These are phyloP conservation scores for Oryzias dopingdopingensis DNA, from an alignment of 2,797 vertebrate species.

Conservation along the genomic window DNA sequence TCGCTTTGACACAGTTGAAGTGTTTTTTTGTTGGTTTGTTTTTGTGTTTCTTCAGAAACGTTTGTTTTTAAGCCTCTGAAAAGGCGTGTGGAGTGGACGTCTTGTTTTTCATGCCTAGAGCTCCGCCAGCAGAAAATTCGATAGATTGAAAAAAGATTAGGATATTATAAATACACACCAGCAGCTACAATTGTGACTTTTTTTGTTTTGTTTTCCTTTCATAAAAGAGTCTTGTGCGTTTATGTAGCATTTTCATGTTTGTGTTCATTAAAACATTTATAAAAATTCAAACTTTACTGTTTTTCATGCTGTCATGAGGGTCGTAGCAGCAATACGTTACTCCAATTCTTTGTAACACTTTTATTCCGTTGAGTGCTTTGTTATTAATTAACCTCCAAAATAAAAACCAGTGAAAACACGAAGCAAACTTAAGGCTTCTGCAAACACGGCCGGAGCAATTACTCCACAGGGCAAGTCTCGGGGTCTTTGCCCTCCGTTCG, in stretches of 20 bases:
- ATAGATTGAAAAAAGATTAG: background rate
- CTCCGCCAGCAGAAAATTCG: background rate
- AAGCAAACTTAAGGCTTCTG: conserved; percentile 29
- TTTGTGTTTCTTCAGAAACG: too few relatives aligned
- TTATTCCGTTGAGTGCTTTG: background rate
- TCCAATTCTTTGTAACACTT: background rate
- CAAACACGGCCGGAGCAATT: background rate
- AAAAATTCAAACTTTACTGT: too few relatives aligned
- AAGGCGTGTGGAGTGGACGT: background rate
- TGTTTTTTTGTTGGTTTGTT: too few relatives aligned
- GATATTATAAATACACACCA: background rate
- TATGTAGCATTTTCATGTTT: background rate
- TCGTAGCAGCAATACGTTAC: background rate
- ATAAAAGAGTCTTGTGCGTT: background rate
- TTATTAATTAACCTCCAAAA: conserved; percentile 2
- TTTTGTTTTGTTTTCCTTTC: background rate
- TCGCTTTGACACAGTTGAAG: too few relatives aligned
- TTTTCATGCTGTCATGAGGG: background rate
- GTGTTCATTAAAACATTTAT: background rate
- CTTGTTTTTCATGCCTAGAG: background rate
- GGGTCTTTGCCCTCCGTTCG: conserved; percentile 13
- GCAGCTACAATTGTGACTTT: background rate
- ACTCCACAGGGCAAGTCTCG: conserved; percentile 3
- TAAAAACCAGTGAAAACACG: conserved; percentile 12
- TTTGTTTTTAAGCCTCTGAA: background rate